Evolutionary conservation across 2,113 vertebrate species (phyloP), one percentile per base, ranked within the genome.

Genomic region (Turnix velox): DNA sequence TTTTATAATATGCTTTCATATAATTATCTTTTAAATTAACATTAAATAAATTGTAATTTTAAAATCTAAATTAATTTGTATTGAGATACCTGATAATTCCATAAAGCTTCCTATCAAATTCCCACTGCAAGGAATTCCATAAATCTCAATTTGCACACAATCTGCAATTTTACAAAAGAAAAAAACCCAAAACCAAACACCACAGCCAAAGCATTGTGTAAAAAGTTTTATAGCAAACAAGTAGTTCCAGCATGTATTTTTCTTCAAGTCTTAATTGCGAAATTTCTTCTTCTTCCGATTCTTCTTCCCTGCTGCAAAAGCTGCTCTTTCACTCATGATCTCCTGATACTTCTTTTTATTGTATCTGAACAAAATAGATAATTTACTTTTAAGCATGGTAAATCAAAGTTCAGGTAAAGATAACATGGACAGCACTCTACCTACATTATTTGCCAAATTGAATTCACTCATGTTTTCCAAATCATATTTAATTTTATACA

Each of bases 311-410:
- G 98, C 98, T 90, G 97, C 97, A 63, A 97, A 97, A 72, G 98
- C 98, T 93, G 98, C 98, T 96, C 97, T 99, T 97, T 99, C 99
- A 76, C 97, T 84, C 96, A 99, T 97, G 94, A 99, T 99, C 87
- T 98, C 97, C 79, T 98, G 98, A 93, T 98, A 99, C 88, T 98
- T 99, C 97, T 97, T 99, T 98, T 99, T 99, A 96, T 99, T 99
- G 67, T 98, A 98, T 55, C 99, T 99, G 96, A 92, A 96, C 87
- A 97, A 83, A 96, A 95, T 88, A 97, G 46, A 96, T 88, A 94
- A 96, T 96, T 49, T 73, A 93, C 94, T 88, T 92, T 93, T 92
- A 96, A 93, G 72, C 71, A 94, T 3, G 14, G 68, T 22, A 84
- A 79, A 85, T 4, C 25, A 94, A 91, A 67, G 57, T 65, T 75